Evolutionary conservation across 2,797 vertebrate genomes (phyloP).

Genomic region (Pangasius djambal): DNA sequence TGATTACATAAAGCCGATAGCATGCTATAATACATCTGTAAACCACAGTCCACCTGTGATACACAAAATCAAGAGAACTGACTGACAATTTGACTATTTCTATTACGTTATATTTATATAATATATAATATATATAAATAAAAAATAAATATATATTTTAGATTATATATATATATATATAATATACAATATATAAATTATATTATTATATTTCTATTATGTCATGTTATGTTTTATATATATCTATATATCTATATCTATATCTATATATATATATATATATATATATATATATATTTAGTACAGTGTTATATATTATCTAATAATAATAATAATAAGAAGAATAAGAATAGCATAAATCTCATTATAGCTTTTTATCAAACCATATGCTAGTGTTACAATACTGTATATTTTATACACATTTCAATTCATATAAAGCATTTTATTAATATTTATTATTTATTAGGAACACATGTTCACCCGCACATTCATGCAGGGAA

Average conservation of each 20-base stretch:
- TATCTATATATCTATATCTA: too few species aligned
- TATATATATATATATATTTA: neutral
- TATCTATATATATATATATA: neutral
- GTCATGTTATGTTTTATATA: neutral
- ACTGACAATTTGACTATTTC: neutral
- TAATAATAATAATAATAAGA: neutral
- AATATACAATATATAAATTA: neutral
- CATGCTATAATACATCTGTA: neutral
- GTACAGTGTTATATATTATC: too few species aligned
- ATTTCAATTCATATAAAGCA: neutral
- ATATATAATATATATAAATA: neutral
- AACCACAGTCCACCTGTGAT: conserved; percentile 21
- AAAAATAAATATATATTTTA: too few species aligned
- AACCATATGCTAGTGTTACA: too few species aligned
- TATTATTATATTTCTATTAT: neutral
- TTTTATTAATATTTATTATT: neutral
- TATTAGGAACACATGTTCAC: neutral
- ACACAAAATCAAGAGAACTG: conserved; percentile 11
- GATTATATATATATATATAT: neutral
- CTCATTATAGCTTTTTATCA: neutral
- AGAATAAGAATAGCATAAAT: neutral
- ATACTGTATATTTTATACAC: neutral
- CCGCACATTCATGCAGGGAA: too few species aligned
- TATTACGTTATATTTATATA: neutral
- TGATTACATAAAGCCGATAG: neutral